Conservation (phyloP, 2,888 invertebrate genomes). For the Orchesella flavescens region DNA sequence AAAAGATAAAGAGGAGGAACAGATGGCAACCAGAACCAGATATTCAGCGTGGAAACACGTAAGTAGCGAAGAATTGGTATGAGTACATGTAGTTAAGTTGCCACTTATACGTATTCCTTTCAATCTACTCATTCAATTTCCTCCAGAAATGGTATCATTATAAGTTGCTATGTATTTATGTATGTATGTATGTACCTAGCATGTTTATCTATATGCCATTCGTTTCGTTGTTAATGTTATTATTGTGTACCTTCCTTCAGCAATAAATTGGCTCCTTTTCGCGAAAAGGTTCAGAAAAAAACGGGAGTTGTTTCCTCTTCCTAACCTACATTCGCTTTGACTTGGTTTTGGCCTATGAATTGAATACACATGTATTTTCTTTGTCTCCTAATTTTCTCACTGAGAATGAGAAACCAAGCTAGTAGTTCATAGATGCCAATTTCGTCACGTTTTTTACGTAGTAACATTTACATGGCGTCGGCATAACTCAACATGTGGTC, state of each 20-base stretch:
- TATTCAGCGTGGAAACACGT: neutral
- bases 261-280: neutral
- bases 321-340: constrained; percentile 6
- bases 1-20: neutral
- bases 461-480: too few relatives aligned
- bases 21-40: constrained; percentile 6
- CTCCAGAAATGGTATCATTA: neutral
- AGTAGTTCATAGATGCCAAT: too few relatives aligned
- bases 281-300: neutral
- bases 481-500: too few relatives aligned
- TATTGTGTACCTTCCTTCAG: neutral
- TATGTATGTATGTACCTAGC: too few relatives aligned
- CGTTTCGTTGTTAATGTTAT: too few relatives aligned
- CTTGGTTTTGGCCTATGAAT: too few relatives aligned
- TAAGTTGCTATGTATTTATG: too few relatives aligned
- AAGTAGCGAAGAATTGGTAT: neutral
- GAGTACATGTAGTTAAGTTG: neutral
- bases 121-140: neutral
- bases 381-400: too few relatives aligned
- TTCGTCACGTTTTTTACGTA: too few relatives aligned
- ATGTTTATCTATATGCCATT: too few relatives aligned
- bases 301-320: constrained; percentile 17
- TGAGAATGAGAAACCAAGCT: too few relatives aligned
- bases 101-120: neutral
- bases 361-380: too few relatives aligned